These are phyloP conservation scores for Thymelicus acteon DNA, from an alignment of 2,888 invertebrate species.

Conservation along the genomic window DNA sequence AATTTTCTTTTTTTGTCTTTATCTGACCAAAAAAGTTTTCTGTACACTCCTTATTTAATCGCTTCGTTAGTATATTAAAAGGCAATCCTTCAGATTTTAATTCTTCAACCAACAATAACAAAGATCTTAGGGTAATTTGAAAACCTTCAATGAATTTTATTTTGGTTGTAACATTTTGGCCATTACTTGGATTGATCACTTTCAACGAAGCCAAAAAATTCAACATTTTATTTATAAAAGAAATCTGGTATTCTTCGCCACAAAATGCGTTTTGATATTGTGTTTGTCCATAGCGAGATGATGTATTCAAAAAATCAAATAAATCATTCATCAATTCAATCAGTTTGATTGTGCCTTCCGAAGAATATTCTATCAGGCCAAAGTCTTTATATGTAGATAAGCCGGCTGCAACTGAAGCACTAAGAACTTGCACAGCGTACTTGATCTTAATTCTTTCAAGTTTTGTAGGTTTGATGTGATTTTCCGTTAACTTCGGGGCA, in stretches of 20 bases:
- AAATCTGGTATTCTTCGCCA: constrained; percentile 39
- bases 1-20: background rate
- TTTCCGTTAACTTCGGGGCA: constrained; percentile 50
- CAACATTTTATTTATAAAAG: constrained; percentile 40
- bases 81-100: constrained; percentile 25
- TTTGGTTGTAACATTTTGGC: constrained; percentile 22
- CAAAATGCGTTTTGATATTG: constrained; percentile 37
- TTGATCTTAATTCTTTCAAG: constrained; percentile 48
- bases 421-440: constrained; percentile 50
- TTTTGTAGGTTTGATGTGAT: constrained; percentile 48
- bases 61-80: constrained; percentile 24
- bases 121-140: constrained; percentile 28
- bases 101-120: constrained; percentile 26
- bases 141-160: constrained; percentile 35
- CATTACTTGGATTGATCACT: constrained; percentile 33
- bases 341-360: constrained; percentile 39
- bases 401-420: constrained; percentile 49
- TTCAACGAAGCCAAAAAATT: constrained; percentile 39
- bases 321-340: constrained; percentile 42
- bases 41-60: constrained; percentile 7
- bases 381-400: constrained; percentile 42
- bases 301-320: constrained; percentile 44
- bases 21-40: constrained; percentile 3
- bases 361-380: constrained; percentile 37
- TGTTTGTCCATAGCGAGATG: constrained; percentile 36